Percentiles rank a stretch among this genome's conserved stretches.
Evolutionary conservation across 2,113 vertebrate species (phyloP).

Genomic region (Carollia perspicillata): DNA sequence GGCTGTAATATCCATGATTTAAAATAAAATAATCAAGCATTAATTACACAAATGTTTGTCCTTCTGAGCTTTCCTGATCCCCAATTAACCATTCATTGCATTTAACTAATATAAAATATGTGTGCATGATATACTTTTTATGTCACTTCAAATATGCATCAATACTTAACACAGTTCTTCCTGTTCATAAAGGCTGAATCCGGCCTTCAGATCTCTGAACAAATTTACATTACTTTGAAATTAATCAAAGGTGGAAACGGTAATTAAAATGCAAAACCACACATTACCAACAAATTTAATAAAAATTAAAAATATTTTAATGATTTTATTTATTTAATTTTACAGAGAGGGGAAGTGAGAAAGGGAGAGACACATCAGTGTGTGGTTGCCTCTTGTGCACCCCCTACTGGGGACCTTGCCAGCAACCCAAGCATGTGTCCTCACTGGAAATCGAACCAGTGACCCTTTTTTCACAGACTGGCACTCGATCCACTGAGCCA

Average conservation of each 20-base stretch:
- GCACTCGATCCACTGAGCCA: no score
- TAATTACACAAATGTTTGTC: neutral
- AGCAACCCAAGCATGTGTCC: no score
- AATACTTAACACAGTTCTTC: neutral
- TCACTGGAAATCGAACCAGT: no score
- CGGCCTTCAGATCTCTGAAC: neutral
- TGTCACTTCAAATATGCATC: neutral
- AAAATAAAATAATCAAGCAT: constrained; percentile 31
- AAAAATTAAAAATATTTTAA: neutral
- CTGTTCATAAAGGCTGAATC: neutral
- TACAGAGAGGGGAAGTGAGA: no score
- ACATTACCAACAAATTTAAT: neutral
- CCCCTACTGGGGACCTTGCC: no score
- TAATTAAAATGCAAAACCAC: constrained; percentile 22
- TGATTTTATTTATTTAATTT: no score
- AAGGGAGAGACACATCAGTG: no score
- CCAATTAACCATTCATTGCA: neutral
- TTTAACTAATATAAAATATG: constrained; percentile 9
- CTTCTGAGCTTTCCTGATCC: neutral
- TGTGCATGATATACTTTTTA: neutral
- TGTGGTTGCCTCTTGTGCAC: no score
- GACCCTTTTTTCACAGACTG: no score
- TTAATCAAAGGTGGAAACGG: neutral
- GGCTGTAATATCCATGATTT: neutral
- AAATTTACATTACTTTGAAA: constrained; percentile 12